Conservation (phyloP, 2,797 vertebrate genomes). For the Molossus molossus region DNA sequence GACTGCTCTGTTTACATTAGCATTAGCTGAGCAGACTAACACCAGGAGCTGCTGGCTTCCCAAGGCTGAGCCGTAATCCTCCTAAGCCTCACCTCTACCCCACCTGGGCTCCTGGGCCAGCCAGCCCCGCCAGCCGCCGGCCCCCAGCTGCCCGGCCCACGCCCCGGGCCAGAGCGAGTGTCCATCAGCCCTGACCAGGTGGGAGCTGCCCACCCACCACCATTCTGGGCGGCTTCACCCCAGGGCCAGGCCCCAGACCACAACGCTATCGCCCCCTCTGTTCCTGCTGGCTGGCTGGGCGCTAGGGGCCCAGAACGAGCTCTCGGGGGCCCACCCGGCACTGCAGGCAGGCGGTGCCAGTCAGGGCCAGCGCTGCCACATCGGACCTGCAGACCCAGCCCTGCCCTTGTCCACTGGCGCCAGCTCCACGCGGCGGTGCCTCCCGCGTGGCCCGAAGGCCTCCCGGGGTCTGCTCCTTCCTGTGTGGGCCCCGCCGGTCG, state of each 20-base stretch:
- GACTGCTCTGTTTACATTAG: slow-evolving; percentile 87
- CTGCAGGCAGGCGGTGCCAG: fast-evolving
- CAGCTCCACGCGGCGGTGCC: fast-evolving
- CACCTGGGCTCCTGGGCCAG: slow-evolving; percentile 60
- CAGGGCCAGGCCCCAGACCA: background rate
- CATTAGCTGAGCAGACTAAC: slow-evolving; percentile 88
- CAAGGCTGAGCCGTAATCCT: slow-evolving; percentile 84
- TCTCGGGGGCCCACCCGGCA: background rate
- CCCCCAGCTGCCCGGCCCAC: background rate
- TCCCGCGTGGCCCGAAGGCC: fast-evolving
- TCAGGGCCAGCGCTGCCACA: fast-evolving
- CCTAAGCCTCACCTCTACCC: slow-evolving; percentile 81
- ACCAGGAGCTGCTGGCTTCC: slow-evolving; percentile 86
- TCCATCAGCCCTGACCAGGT: fast-evolving
- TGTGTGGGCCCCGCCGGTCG: background rate
- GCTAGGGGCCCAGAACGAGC: background rate
- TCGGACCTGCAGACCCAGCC: background rate
- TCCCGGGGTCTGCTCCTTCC: fast-evolving
- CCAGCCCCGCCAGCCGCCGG: background rate
- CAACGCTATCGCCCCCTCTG: background rate
- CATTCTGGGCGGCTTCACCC: background rate
- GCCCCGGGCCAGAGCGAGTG: background rate
- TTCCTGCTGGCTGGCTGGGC: background rate
- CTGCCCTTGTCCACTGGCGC: background rate
- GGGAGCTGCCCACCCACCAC: slow-evolving; percentile 68